Evolutionary conservation across 2,797 vertebrate species (phyloP), one percentile per base, ranked within the genome.

Genomic region (Urosaurus nigricauda): DNA sequence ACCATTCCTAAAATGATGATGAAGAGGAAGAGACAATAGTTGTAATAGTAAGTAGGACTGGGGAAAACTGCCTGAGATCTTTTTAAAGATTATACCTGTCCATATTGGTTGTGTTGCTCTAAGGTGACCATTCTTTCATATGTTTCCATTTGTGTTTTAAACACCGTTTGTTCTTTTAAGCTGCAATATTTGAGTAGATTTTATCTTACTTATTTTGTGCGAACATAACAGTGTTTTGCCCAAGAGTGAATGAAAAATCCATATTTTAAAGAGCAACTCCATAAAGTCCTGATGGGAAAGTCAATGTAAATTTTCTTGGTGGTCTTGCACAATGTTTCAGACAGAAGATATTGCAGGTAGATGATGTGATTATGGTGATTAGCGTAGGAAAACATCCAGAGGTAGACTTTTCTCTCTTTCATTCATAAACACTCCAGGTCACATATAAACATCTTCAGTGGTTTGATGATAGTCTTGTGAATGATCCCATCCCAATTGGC

Each of bases 161-260:
- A 60, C 32, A 24, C 75, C 43, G 32, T 47, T 21, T 47, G 32
- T 86, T 29, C 63, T 63, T 21, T 78, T 60, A 86, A 86, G 75
- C 40, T 78, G 40, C 5, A 16, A n/a, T 4, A 8, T n/a, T 29
- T 35, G 14, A 58, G 32, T 47, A 35, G 58, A 56, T 47, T 35
- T 84, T 78, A 9, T 37, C 56, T 85, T 47, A 40, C 14, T 40
- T 17, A 40, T 68, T 47, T 47, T 68, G 19, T 24, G 24, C 12
- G 3, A 29, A 60, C 37, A 47, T 63, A 24, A 63, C 9, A 68
- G 16, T 40, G 26, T 4, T 37, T 77, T 65, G 56, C 56, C 56
- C 40, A 78, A 14, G 47, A 65, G 60, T 65, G 78, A 85, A 85
- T 78, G 75, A n/a, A 77, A 65, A 78, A 86, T 65, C 58, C 21